A percentile compares a stretch with the other conserved stretches of the same genome.
Evolutionary conservation across 2,888 invertebrate genomes (phyloP).

Genomic region (Liposcelis brunnea): DNA sequence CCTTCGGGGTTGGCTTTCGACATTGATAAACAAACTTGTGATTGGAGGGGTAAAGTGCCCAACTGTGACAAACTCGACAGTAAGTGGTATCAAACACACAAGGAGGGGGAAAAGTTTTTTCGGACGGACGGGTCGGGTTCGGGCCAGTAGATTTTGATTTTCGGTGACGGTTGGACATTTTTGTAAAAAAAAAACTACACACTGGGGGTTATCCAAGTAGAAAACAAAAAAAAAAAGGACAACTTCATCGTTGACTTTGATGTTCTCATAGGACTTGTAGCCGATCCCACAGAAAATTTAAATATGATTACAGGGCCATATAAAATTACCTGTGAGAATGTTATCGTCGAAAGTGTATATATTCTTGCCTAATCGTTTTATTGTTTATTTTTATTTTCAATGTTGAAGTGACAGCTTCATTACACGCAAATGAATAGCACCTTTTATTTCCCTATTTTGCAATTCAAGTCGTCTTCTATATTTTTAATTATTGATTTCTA

Average conservation of each 20-base stretch:
- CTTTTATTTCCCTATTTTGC: slow-evolving; percentile 2
- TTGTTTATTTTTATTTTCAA: slow-evolving; percentile 6
- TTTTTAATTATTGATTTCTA: slow-evolving; percentile 10
- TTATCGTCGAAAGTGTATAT: not conserved
- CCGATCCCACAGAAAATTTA: too few species aligned
- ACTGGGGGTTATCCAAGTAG: too few species aligned
- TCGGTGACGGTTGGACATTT: not conserved
- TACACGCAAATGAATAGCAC: slow-evolving; percentile 12
- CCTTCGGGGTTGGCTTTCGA: slow-evolving; percentile 94
- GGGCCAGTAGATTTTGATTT: slow-evolving; percentile 7
- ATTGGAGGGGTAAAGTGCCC: slow-evolving; percentile 96
- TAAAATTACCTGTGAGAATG: too few species aligned
- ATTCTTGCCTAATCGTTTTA: not conserved
- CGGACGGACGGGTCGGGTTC: not conserved
- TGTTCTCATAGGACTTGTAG: too few species aligned
- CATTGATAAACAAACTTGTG: slow-evolving; percentile 94
- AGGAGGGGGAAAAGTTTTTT: too few species aligned
- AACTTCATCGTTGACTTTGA: too few species aligned
- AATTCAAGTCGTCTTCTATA: not conserved
- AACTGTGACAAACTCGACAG: slow-evolving; percentile 94
- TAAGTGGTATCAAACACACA: too few species aligned
- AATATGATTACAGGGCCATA: too few species aligned
- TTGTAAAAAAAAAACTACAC: too few species aligned
- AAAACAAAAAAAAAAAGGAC: too few species aligned
- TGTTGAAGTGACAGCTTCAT: not conserved